Evolutionary conservation across 2,797 vertebrate genomes (phyloP).

Genomic region (Cyprinodon diabolis): DNA sequence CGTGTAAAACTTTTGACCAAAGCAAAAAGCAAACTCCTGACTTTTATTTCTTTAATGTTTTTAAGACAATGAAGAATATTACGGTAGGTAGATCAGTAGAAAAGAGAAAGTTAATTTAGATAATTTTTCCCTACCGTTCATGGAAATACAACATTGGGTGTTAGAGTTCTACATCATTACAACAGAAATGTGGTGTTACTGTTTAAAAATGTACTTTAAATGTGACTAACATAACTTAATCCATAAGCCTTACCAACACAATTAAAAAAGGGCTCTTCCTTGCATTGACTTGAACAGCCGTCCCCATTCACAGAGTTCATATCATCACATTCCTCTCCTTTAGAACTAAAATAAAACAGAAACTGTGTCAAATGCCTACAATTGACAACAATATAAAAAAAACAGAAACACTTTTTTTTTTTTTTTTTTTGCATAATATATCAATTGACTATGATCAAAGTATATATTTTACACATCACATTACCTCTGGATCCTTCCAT

Average conservation of each 20-base stretch:
- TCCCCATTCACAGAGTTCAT: conserved; percentile 94
- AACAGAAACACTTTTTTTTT: neutral
- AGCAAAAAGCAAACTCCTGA: conserved; percentile 68
- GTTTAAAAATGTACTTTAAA: neutral
- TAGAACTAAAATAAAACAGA: conserved; percentile 77
- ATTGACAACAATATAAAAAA: neutral
- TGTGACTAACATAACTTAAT: neutral
- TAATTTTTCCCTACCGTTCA: neutral
- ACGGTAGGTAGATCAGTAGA: neutral
- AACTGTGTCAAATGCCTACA: conserved; percentile 2
- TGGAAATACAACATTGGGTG: neutral
- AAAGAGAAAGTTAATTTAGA: neutral
- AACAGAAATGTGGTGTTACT: neutral
- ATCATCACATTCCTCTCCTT: conserved; percentile 96
- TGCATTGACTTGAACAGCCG: conserved; percentile 95
- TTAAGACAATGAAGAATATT: neutral
- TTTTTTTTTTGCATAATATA: neutral
- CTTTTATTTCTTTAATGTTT: conserved; percentile 28
- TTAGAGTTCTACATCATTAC: neutral
- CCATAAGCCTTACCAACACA: conserved; percentile 88
- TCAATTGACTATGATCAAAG: neutral
- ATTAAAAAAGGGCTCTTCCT: conserved; percentile 92
- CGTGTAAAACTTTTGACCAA: conserved; percentile 54
- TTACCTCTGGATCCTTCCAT: conserved; percentile 94
- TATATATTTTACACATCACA: neutral